A percentile compares a stretch with the other conserved stretches of the same genome.
Conservation (phyloP, 2,888 invertebrate species). For the Asteroscopus sphinx region DNA sequence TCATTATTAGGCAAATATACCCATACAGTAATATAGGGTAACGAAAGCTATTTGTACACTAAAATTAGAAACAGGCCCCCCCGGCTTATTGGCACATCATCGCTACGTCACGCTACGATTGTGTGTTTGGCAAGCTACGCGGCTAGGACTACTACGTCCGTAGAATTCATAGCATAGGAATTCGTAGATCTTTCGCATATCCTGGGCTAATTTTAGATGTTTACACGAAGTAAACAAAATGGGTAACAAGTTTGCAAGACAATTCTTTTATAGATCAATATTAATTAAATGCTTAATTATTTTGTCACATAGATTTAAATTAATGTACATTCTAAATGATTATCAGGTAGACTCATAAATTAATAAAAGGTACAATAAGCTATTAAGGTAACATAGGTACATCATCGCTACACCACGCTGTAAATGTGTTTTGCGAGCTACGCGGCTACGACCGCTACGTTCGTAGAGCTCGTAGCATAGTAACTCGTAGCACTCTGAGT, state of each 20-base stretch:
- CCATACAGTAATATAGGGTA: slow-evolving; percentile 24
- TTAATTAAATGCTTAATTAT: too few relatives aligned
- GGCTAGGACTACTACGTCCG: slow-evolving; percentile 47
- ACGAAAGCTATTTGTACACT: slow-evolving; percentile 34
- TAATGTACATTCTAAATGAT: too few relatives aligned
- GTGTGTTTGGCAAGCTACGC: slow-evolving; percentile 43
- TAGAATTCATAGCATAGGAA: slow-evolving; percentile 36
- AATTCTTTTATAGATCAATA: neutral
- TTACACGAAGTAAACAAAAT: neutral
- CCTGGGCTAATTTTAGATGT: slow-evolving; percentile 65
- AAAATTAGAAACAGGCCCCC: slow-evolving; percentile 45
- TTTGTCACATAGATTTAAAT: too few relatives aligned
- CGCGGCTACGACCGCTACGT: slow-evolving; percentile 43
- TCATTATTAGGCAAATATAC: slow-evolving; percentile 21
- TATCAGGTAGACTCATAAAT: too few relatives aligned
- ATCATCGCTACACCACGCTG: slow-evolving; percentile 32
- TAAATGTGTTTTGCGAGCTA: slow-evolving; percentile 42
- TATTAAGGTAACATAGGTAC: too few relatives aligned
- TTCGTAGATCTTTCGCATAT: slow-evolving; percentile 63
- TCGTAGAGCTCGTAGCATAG: slow-evolving; percentile 42
- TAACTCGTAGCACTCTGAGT: slow-evolving; percentile 13
- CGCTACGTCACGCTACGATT: slow-evolving; percentile 38
- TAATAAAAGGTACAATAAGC: too few relatives aligned
- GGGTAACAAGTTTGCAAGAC: neutral
- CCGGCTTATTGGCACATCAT: slow-evolving; percentile 45